phyloP scores from a whole-genome alignment of 2,113 vertebrate species.

The Cyanocitta stelleri region DNA sequence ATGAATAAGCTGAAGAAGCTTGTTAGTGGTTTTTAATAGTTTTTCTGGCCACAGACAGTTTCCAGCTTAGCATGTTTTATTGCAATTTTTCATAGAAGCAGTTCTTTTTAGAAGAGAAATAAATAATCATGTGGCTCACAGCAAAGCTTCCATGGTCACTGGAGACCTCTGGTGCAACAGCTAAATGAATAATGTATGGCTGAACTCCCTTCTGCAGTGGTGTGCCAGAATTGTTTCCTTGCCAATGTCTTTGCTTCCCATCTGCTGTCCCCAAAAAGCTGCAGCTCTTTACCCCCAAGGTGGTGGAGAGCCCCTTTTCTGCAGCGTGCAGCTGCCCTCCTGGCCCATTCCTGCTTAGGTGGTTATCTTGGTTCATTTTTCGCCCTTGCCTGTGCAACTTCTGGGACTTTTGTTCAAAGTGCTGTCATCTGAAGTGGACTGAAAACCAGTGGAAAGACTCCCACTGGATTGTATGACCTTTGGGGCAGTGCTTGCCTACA shows the following conservation, averaged over 20 bases:
- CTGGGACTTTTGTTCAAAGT: neutral
- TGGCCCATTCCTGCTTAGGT: neutral
- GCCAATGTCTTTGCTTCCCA: slow-evolving; percentile 5
- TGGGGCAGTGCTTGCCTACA: neutral
- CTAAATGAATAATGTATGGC: slow-evolving; percentile 24
- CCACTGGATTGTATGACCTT: neutral
- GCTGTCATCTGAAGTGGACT: neutral
- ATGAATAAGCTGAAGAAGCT: neutral
- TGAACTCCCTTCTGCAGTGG: slow-evolving; percentile 12
- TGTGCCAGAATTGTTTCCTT: slow-evolving; percentile 15
- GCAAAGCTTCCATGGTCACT: slow-evolving; percentile 13
- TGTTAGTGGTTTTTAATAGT: slow-evolving; percentile 21
- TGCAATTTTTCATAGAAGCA: slow-evolving; percentile 26
- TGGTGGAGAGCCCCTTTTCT: neutral
- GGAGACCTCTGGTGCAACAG: slow-evolving; percentile 34
- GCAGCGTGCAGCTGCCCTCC: neutral
- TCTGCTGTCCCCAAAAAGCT: neutral
- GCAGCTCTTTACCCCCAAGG: neutral
- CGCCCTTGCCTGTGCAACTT: neutral
- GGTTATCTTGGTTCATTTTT: neutral
- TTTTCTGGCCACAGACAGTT: slow-evolving; percentile 4
- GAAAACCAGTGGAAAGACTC: neutral
- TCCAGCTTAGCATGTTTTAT: neutral
- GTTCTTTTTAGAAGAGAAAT: slow-evolving; percentile 15
- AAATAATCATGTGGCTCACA: slow-evolving; percentile 24